Conservation (phyloP, 2,888 invertebrate genomes). For the Lepas anatifera region DNA sequence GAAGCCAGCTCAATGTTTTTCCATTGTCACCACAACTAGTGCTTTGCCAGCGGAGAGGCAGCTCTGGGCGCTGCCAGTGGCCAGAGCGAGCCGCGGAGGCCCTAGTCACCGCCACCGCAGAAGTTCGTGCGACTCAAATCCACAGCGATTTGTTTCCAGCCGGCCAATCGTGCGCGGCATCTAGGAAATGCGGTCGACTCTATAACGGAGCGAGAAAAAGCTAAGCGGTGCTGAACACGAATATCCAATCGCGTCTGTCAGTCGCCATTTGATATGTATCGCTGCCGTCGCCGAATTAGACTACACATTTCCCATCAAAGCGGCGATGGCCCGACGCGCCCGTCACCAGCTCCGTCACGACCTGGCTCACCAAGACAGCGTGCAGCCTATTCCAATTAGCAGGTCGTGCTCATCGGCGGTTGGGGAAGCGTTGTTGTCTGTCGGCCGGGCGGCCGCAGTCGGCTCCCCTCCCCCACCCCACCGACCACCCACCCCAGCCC, state of each 20-base stretch:
- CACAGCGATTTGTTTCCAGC: background rate
- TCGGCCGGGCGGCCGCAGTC: background rate
- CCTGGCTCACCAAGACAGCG: no score
- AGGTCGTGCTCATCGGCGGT: background rate
- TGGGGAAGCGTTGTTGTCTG: no score
- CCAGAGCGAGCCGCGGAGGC: no score
- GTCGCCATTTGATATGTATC: background rate
- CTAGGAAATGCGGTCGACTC: background rate
- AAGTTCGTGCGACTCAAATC: background rate
- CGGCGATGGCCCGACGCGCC: background rate
- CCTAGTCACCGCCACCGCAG: background rate
- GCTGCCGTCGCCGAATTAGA: background rate
- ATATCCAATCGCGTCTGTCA: background rate
- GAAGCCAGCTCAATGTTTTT: no score
- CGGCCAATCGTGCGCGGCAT: background rate
- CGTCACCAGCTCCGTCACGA: no score
- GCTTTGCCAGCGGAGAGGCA: no score
- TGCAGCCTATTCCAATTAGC: no score
- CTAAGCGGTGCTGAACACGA: background rate
- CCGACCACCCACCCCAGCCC: conserved; percentile 4
- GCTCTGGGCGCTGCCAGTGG: no score
- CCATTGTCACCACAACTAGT: no score
- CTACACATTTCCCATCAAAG: background rate
- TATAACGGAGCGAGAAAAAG: background rate
- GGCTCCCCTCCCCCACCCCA: background rate